These are phyloP conservation scores for Epinephelus lanceolatus DNA, from an alignment of 2,113 vertebrate species.

Conservation along the genomic window DNA sequence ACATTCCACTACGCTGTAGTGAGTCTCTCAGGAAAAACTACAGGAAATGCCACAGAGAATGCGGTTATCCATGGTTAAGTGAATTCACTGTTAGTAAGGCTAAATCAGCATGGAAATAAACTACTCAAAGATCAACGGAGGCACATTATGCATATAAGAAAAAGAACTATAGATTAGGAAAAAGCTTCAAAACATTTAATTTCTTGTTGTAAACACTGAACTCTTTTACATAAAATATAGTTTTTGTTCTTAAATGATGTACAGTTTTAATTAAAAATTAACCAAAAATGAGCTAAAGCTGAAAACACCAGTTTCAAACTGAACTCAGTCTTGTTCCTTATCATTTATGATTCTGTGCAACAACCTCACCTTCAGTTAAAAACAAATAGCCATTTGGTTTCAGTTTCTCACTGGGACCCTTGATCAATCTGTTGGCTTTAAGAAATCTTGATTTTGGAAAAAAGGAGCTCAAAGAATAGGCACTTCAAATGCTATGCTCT, in stretches of 20 bases:
- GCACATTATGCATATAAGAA: not conserved
- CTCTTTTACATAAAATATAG: constrained; percentile 24
- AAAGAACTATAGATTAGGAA: not conserved
- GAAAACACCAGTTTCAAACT: not conserved
- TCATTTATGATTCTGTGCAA: not conserved
- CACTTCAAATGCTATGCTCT: not conserved
- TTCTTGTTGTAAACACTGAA: constrained; percentile 19
- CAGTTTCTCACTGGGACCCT: not conserved
- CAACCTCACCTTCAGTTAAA: not conserved
- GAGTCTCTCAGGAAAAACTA: not conserved
- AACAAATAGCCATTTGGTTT: not conserved
- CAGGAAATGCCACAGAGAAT: not conserved
- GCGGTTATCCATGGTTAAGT: not conserved
- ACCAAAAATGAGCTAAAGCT: not conserved
- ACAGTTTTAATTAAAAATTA: constrained; percentile 9
- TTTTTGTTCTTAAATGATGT: constrained; percentile 10
- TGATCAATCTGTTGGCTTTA: not conserved
- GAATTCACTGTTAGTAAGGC: not conserved
- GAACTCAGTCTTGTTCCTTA: not conserved
- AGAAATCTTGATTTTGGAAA: not conserved
- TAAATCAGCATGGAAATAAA: not conserved
- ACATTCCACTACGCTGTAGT: not conserved
- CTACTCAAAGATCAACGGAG: not conserved
- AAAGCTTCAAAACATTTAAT: not conserved
- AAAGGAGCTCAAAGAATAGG: not conserved